phyloP scores from a whole-genome alignment of 2,797 vertebrate genomes.

The Enteromius treurensis region DNA sequence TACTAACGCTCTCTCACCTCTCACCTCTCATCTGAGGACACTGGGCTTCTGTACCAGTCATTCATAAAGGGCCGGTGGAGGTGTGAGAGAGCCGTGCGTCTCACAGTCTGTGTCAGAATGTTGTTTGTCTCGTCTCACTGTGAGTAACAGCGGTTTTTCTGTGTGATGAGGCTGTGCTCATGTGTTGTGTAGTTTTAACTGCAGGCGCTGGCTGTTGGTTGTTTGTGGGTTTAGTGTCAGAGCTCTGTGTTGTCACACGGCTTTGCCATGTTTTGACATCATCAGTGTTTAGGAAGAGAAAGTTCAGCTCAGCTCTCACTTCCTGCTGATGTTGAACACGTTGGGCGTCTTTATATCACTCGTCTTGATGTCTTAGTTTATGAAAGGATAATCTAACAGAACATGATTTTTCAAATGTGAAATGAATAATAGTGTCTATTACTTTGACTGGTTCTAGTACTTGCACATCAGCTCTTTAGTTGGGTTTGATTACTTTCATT shows the following conservation, averaged over 20 bases:
- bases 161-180: not conserved
- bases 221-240: constrained; percentile 13
- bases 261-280: not conserved
- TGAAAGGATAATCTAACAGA: not conserved
- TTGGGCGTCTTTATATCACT: not conserved
- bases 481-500: too few species aligned
- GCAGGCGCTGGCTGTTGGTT: not conserved
- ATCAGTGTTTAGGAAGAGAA: not conserved
- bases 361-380: not conserved
- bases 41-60: not conserved
- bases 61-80: not conserved
- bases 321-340: not conserved
- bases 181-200: not conserved
- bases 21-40: not conserved
- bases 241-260: not conserved
- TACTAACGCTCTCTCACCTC: not conserved
- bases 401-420: not conserved
- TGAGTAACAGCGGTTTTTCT: not conserved
- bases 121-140: not conserved
- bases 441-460: too few species aligned
- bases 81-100: constrained; percentile 25
- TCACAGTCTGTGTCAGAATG: not conserved
- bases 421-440: not conserved
- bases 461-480: too few species aligned
- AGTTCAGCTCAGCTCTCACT: not conserved